Percentiles rank a stretch among this genome's conserved stretches.
Conservation (phyloP, 2,113 vertebrate genomes). For the Otis tarda region DNA sequence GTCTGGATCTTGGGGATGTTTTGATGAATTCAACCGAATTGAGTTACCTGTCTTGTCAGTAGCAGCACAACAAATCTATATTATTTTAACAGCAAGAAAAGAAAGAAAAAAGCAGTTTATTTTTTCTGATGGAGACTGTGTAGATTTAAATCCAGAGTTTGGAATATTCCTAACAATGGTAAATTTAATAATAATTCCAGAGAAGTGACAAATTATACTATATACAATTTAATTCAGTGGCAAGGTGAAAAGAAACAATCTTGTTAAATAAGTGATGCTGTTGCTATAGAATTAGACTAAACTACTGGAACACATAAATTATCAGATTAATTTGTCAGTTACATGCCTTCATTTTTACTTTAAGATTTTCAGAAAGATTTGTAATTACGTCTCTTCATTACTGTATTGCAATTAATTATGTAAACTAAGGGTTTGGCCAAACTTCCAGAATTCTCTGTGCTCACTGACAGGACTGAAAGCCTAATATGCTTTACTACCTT, state of each 20-base stretch:
- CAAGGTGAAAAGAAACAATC: not conserved
- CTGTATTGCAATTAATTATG: not conserved
- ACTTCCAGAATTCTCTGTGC: not conserved
- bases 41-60: constrained; percentile 91
- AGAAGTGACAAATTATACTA: not conserved
- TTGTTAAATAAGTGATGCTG: not conserved
- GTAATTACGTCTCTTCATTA: not conserved
- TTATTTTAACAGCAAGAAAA: constrained; percentile 89
- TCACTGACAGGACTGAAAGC: not conserved
- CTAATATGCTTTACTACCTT: not conserved
- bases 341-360: not conserved
- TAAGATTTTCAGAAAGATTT: not conserved
- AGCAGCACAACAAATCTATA: constrained; percentile 91
- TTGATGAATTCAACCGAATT: constrained; percentile 93
- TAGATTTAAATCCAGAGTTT: constrained; percentile 90
- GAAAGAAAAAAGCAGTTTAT: constrained; percentile 86
- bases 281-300: not conserved
- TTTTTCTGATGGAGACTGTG: constrained; percentile 89
- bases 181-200: constrained; percentile 29
- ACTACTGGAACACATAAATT: not conserved
- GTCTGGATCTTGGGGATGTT: constrained; percentile 92
- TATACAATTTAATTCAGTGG: not conserved
- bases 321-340: not conserved
- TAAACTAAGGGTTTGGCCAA: not conserved
- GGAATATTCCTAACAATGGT: constrained; percentile 96